A percentile compares a stretch with the other conserved stretches of the same genome.
Conservation (phyloP, 2,888 invertebrate species). For the Stenichneumon culpator region DNA sequence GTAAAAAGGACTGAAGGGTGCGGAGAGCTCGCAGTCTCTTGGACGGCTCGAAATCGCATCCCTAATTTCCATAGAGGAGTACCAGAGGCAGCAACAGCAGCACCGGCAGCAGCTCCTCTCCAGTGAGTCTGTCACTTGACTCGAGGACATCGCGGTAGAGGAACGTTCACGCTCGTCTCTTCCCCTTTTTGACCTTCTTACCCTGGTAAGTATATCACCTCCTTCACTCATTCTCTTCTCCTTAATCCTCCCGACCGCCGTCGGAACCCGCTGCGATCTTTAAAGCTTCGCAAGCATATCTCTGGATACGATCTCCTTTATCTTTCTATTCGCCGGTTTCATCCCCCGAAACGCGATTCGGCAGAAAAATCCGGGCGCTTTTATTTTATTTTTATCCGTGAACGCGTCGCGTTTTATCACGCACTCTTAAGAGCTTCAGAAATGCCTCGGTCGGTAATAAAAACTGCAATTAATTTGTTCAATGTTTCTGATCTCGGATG, state of each 20-base stretch:
- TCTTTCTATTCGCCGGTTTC: slow-evolving; percentile 17
- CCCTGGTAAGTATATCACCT: slow-evolving; percentile 36
- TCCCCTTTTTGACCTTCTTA: slow-evolving; percentile 54
- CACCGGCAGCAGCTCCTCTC: slow-evolving; percentile 30
- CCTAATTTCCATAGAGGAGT: slow-evolving; percentile 52
- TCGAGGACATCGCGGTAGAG: slow-evolving; percentile 65
- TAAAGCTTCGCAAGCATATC: slow-evolving; percentile 80
- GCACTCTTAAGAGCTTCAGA: neutral
- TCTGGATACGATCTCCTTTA: slow-evolving; percentile 56
- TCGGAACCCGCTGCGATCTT: slow-evolving; percentile 64
- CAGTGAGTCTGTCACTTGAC: slow-evolving; percentile 56
- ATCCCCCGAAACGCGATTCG: slow-evolving; percentile 27
- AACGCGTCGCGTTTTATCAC: neutral
- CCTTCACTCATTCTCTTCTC: slow-evolving; percentile 48
- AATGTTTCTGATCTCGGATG: too few relatives aligned
- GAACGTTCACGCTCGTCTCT: slow-evolving; percentile 32
- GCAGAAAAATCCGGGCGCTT: neutral
- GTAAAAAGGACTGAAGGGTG: slow-evolving; percentile 15
- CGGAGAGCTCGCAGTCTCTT: slow-evolving; percentile 17
- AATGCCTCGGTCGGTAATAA: too few relatives aligned
- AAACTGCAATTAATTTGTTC: too few relatives aligned
- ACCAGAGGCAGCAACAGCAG: slow-evolving; percentile 31
- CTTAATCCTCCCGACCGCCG: slow-evolving; percentile 66
- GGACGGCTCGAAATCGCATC: slow-evolving; percentile 48
- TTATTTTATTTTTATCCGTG: neutral